Conservation (phyloP, 2,888 invertebrate genomes). For the Chymomyza amoena region DNA sequence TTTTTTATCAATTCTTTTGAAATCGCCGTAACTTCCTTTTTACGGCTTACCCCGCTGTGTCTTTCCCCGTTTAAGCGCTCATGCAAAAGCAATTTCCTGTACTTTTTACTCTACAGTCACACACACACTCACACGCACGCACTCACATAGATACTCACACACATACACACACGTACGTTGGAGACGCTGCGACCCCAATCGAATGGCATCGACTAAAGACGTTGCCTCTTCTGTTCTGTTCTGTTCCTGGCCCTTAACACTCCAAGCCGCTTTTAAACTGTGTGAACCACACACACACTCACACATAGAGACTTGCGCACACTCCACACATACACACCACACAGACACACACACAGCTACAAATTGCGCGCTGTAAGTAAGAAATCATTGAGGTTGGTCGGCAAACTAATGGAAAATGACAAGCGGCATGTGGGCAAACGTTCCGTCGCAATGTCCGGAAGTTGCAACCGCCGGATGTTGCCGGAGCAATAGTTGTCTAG, state of each 20-base stretch:
- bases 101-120: constrained; percentile 48
- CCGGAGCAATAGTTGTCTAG: constrained; percentile 58
- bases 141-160: constrained; percentile 10
- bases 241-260: constrained; percentile 30
- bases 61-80: constrained; percentile 49
- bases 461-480: constrained; percentile 57
- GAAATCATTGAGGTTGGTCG: constrained; percentile 73
- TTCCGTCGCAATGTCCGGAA: constrained; percentile 11
- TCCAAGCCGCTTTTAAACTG: constrained; percentile 43
- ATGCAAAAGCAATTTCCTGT: constrained; percentile 75
- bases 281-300: neutral
- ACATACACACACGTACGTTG: constrained; percentile 7
- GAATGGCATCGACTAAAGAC: constrained; percentile 54
- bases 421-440: constrained; percentile 67
- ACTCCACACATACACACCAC: neutral
- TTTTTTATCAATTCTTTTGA: constrained; percentile 46
- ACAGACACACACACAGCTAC: constrained; percentile 43
- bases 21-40: constrained; percentile 63
- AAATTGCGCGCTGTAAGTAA: constrained; percentile 66
- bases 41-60: constrained; percentile 33
- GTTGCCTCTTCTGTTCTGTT: constrained; percentile 13
- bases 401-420: constrained; percentile 70
- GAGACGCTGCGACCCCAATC: constrained; percentile 38
- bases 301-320: neutral
- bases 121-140: constrained; percentile 17